Evolutionary conservation across 2,888 invertebrate species (phyloP).

Genomic region (Stratiomys singularior): DNA sequence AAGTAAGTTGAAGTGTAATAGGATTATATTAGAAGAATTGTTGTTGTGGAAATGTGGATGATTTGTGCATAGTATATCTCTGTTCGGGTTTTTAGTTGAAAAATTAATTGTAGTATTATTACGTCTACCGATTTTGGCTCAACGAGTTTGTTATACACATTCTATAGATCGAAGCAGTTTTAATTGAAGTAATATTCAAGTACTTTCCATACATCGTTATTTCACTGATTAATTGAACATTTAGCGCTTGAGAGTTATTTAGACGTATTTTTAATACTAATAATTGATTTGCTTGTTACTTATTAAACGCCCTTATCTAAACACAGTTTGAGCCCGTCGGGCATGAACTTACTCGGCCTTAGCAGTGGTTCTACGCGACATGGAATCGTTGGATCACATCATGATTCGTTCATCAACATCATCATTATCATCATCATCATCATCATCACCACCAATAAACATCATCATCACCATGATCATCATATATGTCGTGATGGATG

Average conservation of each 20-base stretch:
- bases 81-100: conserved; percentile 14
- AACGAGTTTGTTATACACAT: conserved; percentile 27
- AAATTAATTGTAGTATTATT: conserved; percentile 38
- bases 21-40: background rate
- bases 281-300: conserved; percentile 49
- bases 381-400: conserved; percentile 29
- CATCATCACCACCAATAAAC: conserved; percentile 21
- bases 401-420: conserved; percentile 26
- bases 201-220: conserved; percentile 23
- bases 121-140: conserved; percentile 27
- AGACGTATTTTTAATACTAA: conserved; percentile 11
- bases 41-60: background rate
- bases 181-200: conserved; percentile 5
- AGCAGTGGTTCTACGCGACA: conserved; percentile 39
- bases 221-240: conserved; percentile 29
- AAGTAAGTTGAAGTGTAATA: background rate
- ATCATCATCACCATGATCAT: conserved; percentile 26
- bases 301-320: conserved; percentile 47
- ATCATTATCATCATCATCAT: conserved; percentile 33
- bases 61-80: background rate
- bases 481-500: conserved; percentile 27
- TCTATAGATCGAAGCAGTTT: conserved; percentile 23
- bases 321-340: conserved; percentile 49
- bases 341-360: conserved; percentile 50
- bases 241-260: conserved; percentile 34